These are phyloP conservation scores for Carettochelys insculpta DNA, from an alignment of 2,113 vertebrate genomes.

Conservation along the genomic window DNA sequence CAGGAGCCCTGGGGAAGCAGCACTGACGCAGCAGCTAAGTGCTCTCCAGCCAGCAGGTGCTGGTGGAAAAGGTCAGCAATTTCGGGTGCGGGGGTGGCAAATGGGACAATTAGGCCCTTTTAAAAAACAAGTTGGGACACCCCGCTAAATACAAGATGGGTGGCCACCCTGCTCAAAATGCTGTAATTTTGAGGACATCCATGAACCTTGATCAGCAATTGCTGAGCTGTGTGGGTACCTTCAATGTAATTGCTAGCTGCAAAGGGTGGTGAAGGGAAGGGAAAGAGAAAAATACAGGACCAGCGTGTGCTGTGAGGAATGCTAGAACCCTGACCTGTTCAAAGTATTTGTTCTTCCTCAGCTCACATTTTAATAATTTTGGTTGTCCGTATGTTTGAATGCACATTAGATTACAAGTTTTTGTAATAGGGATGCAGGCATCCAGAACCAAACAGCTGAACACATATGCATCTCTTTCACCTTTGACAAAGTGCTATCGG, in stretches of 20 bases:
- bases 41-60: too few relatives aligned
- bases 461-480: conserved; percentile 69
- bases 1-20: too few relatives aligned
- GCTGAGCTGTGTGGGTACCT: conserved; percentile 14
- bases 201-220: conserved; percentile 43
- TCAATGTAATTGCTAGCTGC: conserved; percentile 51
- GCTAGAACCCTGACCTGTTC: conserved; percentile 14
- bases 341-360: conserved; percentile 50
- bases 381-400: conserved; percentile 55
- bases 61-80: too few relatives aligned
- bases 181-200: conserved; percentile 28
- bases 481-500: conserved; percentile 74
- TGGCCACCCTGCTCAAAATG: too few relatives aligned
- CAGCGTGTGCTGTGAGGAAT: conserved; percentile 38
- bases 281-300: background rate
- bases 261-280: background rate
- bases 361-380: background rate
- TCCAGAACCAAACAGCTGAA: conserved; percentile 70
- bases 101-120: too few relatives aligned
- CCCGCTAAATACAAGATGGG: too few relatives aligned
- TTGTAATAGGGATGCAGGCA: conserved; percentile 80
- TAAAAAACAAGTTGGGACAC: too few relatives aligned
- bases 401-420: conserved; percentile 60
- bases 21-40: too few relatives aligned
- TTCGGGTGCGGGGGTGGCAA: too few relatives aligned